A percentile compares a stretch with the other conserved stretches of the same genome.
Evolutionary conservation across 2,797 vertebrate species (phyloP).

Genomic region (Iguana delicatissima): DNA sequence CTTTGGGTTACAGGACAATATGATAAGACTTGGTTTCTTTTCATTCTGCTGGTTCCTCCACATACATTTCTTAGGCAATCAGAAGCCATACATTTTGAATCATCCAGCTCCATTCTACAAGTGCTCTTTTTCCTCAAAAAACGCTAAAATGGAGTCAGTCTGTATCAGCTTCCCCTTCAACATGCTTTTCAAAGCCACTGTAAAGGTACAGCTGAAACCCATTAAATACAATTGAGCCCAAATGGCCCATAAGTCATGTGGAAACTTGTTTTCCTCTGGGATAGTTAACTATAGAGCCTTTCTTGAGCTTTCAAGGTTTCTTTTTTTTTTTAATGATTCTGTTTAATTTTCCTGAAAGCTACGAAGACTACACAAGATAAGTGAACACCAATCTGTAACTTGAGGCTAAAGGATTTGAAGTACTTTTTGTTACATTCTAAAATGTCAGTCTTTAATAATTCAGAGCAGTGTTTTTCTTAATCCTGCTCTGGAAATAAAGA

Average conservation of each 20-base stretch:
- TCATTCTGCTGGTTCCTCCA: constrained; percentile 41
- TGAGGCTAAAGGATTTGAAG: constrained; percentile 49
- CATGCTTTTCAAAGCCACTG: constrained; percentile 74
- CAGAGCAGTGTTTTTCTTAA: constrained; percentile 51
- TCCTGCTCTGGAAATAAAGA: constrained; percentile 38
- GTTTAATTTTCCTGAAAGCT: constrained; percentile 67
- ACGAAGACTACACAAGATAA: constrained; percentile 64
- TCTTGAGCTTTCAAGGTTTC: constrained; percentile 72
- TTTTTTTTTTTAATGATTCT: constrained; percentile 68
- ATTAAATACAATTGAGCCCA: constrained; percentile 80
- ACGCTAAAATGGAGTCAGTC: constrained; percentile 71
- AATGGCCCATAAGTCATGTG: constrained; percentile 78
- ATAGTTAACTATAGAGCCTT: constrained; percentile 72
- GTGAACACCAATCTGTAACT: constrained; percentile 48
- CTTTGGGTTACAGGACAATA: constrained; percentile 37
- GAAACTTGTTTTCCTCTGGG: constrained; percentile 74
- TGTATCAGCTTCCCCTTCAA: constrained; percentile 67
- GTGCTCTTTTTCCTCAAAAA: constrained; percentile 68
- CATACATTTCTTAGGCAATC: constrained; percentile 40
- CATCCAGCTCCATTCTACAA: constrained; percentile 60
- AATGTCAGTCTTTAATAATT: constrained; percentile 39
- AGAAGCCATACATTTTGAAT: constrained; percentile 59
- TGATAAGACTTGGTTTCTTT: constrained; percentile 35
- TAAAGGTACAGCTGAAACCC: constrained; percentile 77
- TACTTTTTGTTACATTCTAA: constrained; percentile 41